Evolutionary conservation across 2,113 vertebrate genomes (phyloP).

Genomic region (Empidonax traillii): DNA sequence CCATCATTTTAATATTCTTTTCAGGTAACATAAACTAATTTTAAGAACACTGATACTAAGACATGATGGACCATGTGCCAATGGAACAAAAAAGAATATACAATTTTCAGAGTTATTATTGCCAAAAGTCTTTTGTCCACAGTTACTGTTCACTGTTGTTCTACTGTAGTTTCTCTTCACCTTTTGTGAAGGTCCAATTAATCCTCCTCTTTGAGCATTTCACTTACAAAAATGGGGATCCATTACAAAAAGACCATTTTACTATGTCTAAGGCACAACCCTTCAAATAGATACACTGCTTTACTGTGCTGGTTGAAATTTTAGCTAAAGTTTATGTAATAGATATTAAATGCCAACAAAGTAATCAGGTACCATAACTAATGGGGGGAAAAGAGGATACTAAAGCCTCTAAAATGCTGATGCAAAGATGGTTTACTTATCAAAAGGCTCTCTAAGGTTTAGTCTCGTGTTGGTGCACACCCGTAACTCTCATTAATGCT

Average conservation of each 20-base stretch:
- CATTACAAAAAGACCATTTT: neutral
- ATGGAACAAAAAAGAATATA: neutral
- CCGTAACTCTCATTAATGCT: slow-evolving; percentile 67
- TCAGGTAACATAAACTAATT: neutral
- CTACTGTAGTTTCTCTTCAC: neutral
- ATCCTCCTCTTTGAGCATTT: neutral
- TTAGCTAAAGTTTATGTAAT: neutral
- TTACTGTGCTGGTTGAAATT: neutral
- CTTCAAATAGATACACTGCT: neutral
- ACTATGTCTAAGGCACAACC: neutral
- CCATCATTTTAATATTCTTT: neutral
- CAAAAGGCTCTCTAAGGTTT: neutral
- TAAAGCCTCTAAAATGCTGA: slow-evolving; percentile 1
- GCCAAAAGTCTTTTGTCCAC: neutral
- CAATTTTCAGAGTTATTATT: neutral
- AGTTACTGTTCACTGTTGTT: neutral
- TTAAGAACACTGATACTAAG: neutral
- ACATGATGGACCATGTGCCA: neutral
- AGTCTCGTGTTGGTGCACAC: neutral
- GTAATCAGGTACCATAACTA: slow-evolving; percentile 4
- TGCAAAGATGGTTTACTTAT: slow-evolving; percentile 50
- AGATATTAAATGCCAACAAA: neutral
- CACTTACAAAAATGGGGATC: neutral
- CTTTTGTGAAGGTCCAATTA: neutral
- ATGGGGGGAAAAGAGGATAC: neutral